These are phyloP conservation scores for Lycodopsis pacificus DNA, from an alignment of 2,797 vertebrate species.

Conservation along the genomic window DNA sequence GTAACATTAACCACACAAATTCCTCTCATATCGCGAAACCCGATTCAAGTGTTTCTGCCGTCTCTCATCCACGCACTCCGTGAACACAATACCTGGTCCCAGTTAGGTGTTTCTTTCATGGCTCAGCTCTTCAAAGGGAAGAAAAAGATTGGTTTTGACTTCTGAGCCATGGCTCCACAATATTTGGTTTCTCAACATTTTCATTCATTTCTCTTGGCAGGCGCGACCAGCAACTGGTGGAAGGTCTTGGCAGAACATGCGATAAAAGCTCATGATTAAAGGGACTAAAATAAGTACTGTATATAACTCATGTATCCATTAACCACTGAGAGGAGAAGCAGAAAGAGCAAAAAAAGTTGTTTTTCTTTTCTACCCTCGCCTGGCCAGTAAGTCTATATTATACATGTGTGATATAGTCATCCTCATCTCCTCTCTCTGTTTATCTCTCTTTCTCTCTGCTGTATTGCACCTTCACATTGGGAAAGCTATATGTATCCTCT, in stretches of 20 bases:
- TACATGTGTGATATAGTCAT: slow-evolving; percentile 69
- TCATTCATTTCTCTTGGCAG: slow-evolving; percentile 85
- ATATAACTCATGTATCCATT: slow-evolving; percentile 85
- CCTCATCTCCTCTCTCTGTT: slow-evolving; percentile 46
- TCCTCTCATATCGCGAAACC: slow-evolving; percentile 55
- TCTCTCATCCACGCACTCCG: slow-evolving; percentile 38
- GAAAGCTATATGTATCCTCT: slow-evolving; percentile 55
- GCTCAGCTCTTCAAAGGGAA: slow-evolving; percentile 66
- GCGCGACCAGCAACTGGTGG: slow-evolving; percentile 73
- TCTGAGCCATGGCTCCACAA: slow-evolving; percentile 76
- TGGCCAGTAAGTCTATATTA: slow-evolving; percentile 65
- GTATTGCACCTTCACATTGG: slow-evolving; percentile 35
- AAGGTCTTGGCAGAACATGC: slow-evolving; percentile 83
- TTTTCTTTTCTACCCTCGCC: slow-evolving; percentile 69
- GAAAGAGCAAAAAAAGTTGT: slow-evolving; percentile 64
- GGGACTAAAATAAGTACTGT: slow-evolving; percentile 84
- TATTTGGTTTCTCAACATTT: slow-evolving; percentile 83
- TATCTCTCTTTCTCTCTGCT: slow-evolving; percentile 28
- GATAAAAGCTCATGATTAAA: slow-evolving; percentile 86
- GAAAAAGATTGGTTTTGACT: slow-evolving; percentile 76
- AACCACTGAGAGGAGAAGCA: slow-evolving; percentile 80
- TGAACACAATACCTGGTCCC: slow-evolving; percentile 70
- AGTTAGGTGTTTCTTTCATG: slow-evolving; percentile 74
- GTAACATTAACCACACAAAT: slow-evolving; percentile 60
- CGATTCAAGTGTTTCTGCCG: slow-evolving; percentile 45